Base-by-base conservation (phyloP, 2,888 invertebrate genomes). In the Pocota personata region DNA sequence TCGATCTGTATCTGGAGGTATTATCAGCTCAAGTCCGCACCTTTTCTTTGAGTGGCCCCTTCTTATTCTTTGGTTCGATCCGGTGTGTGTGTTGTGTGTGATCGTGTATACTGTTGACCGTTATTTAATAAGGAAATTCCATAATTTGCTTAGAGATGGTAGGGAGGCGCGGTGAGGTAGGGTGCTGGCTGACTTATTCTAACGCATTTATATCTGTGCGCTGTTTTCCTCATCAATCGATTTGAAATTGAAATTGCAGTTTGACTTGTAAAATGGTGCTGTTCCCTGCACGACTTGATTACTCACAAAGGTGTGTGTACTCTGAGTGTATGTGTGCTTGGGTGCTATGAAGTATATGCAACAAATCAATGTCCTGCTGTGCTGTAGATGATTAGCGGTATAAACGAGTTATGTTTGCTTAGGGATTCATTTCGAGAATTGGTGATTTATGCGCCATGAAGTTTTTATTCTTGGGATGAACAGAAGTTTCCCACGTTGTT, bases 121-220 rank as follows among this genome's bases (percentile, higher is more conserved):
- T 86, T 86, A 86, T 86, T 86, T 86, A 86, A 86, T 86, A 86
- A 86, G 84, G 84, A 86, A 86, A 86, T 86, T 84, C 78, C 67
- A 79, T 69, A 73, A 67, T 77, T 64, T 62, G 67, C 62, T 40
- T 30, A 21, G 46, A 69, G 69, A 40, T 37, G 43, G 27, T 24
- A 5, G 37, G 46, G 12, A 12, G 50, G 27, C n/a, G 21, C 16
- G 40, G 57, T 55, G 52, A 4, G 66, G 14, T 62, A 37, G 48
- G 66, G 57, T 46, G 55, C 52, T 57, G 62, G 21, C 21, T 48
- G 46, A 37, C 43, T 73, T 66, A 55, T 66, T 83, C 66, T 83
- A 80, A 79, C 67, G 75, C 73, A 50, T 37, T 55, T 62, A 21
- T 73, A 24, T 58, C 27, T 52, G n/a, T 16, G 32, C 32, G 27